Conservation (phyloP, 2,888 invertebrate genomes). For the Steinernema hermaphroditum region DNA sequence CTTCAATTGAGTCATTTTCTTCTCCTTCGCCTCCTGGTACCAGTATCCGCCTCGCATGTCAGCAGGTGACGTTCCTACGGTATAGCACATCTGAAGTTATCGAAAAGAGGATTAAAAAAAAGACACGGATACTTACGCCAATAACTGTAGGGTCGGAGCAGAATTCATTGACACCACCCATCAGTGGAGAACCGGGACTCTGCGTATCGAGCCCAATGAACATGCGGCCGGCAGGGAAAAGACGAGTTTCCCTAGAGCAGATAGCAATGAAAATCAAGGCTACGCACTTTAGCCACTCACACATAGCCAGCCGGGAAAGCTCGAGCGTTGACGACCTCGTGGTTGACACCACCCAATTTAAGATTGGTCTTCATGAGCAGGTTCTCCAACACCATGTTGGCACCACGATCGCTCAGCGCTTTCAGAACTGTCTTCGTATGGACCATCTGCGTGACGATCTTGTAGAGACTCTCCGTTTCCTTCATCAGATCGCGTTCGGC, state of each 20-base stretch:
- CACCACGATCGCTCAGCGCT: not conserved
- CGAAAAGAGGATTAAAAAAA: too few species aligned
- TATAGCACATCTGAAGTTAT: conserved; percentile 15
- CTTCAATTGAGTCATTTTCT: not conserved
- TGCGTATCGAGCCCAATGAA: conserved; percentile 20
- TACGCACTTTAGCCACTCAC: not conserved
- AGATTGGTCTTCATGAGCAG: conserved; percentile 13
- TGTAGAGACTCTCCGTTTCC: not conserved
- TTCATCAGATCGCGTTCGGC: not conserved
- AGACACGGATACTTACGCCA: not conserved
- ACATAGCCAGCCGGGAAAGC: not conserved
- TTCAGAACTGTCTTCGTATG: not conserved
- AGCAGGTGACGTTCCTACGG: not conserved
- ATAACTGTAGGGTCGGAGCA: not conserved
- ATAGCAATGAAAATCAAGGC: too few species aligned
- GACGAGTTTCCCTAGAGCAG: not conserved
- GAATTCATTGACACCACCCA: not conserved
- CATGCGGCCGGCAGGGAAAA: not conserved
- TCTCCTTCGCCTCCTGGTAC: not conserved
- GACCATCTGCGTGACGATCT: conserved; percentile 3
- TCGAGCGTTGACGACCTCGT: not conserved
- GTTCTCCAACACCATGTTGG: conserved; percentile 6
- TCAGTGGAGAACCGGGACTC: not conserved
- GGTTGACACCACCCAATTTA: conserved; percentile 4
- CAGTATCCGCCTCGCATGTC: conserved; percentile 17